Conservation (phyloP, 2,888 invertebrate species). For the Thalpophila matura region DNA sequence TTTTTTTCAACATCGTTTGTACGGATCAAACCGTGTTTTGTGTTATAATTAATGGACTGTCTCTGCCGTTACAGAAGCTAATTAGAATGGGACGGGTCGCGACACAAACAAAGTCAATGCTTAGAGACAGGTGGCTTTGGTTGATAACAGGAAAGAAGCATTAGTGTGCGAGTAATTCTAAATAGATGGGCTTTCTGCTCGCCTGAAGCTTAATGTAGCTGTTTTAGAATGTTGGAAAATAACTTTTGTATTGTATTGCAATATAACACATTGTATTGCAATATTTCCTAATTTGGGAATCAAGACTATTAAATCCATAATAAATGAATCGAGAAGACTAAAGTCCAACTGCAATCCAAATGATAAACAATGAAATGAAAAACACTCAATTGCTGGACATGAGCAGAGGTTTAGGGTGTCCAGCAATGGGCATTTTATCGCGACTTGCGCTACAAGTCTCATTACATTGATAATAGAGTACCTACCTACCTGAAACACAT, state of each 20-base stretch:
- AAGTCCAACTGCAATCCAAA: background rate
- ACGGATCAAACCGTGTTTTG: constrained; percentile 74
- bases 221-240: constrained; percentile 2
- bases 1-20: constrained; percentile 75
- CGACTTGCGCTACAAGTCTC: too few species aligned
- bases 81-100: constrained; percentile 75
- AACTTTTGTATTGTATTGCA: background rate
- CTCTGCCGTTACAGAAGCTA: constrained; percentile 79
- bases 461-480: background rate
- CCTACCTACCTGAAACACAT: constrained; percentile 1
- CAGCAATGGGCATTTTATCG: background rate
- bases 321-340: background rate
- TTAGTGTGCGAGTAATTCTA: constrained; percentile 49
- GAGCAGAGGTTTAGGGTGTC: too few species aligned
- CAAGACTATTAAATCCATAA: background rate
- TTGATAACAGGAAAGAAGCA: constrained; percentile 69
- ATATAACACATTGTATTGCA: background rate
- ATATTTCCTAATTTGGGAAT: background rate
- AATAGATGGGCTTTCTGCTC: constrained; percentile 13
- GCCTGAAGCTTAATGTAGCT: background rate
- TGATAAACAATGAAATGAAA: too few species aligned
- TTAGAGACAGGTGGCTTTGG: constrained; percentile 76
- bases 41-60: constrained; percentile 84
- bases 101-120: constrained; percentile 78
- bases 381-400: too few species aligned